phyloP scores from a whole-genome alignment of 2,113 vertebrate genomes.

The Myotis davidii region DNA sequence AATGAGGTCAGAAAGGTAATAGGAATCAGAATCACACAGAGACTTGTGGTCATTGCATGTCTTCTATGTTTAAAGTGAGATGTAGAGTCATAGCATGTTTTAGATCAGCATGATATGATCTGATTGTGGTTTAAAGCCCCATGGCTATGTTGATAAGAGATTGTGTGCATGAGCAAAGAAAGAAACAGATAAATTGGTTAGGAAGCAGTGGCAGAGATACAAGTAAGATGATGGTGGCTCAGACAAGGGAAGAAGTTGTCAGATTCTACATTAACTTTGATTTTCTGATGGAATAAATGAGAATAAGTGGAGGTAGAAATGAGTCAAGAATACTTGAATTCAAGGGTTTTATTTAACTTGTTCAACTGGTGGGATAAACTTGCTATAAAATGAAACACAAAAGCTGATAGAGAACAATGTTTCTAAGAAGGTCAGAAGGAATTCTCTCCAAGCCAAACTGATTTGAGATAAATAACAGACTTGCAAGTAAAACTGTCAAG shows the following conservation, averaged over 20 bases:
- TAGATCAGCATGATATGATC: neutral
- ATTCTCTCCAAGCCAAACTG: neutral
- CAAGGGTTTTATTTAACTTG: neutral
- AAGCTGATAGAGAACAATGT: neutral
- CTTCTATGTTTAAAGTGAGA: neutral
- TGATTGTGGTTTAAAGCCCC: neutral
- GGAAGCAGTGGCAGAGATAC: neutral
- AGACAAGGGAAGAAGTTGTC: neutral
- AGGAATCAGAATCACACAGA: neutral
- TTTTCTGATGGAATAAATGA: neutral
- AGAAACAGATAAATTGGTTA: neutral
- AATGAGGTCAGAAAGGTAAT: neutral
- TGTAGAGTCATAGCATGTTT: neutral
- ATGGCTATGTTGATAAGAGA: neutral
- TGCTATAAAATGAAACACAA: neutral
- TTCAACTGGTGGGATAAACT: neutral
- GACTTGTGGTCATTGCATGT: neutral
- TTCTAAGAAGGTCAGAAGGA: neutral
- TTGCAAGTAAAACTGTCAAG: neutral
- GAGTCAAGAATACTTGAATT: neutral
- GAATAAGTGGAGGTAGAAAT: neutral
- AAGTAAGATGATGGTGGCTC: neutral
- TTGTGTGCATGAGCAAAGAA: neutral
- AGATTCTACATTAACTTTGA: neutral
- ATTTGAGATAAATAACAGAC: neutral